A percentile compares a stretch with the other conserved stretches of the same genome.
These are phyloP conservation scores for Notarius lentiginosus DNA, from an alignment of 2,113 vertebrate species.

Conservation along the genomic window DNA sequence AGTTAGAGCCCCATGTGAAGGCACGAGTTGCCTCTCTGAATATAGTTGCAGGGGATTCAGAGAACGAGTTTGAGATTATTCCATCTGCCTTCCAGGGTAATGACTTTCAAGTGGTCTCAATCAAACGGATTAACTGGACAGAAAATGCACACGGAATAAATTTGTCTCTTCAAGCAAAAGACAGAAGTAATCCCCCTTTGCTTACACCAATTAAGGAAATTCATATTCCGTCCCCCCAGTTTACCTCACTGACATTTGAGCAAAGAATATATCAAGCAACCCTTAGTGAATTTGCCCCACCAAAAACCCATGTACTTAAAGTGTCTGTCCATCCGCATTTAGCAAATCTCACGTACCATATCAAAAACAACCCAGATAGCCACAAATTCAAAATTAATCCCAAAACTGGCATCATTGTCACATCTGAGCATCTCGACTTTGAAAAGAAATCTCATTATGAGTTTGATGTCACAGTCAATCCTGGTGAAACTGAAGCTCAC, in stretches of 20 bases:
- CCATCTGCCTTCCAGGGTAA: slow-evolving; percentile 73
- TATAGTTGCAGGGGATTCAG: slow-evolving; percentile 83
- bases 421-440: slow-evolving; percentile 77
- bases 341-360: slow-evolving; percentile 77
- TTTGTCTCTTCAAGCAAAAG: slow-evolving; percentile 87
- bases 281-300: slow-evolving; percentile 87
- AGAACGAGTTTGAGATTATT: slow-evolving; percentile 81
- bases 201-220: slow-evolving; percentile 75
- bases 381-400: slow-evolving; percentile 81
- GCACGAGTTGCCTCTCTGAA: slow-evolving; percentile 73
- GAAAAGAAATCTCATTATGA: slow-evolving; percentile 78
- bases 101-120: slow-evolving; percentile 84
- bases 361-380: slow-evolving; percentile 76
- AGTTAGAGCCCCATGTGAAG: slow-evolving; percentile 73
- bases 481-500: slow-evolving; percentile 70
- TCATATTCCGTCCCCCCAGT: slow-evolving; percentile 77
- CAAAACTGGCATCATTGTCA: slow-evolving; percentile 85
- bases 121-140: slow-evolving; percentile 83
- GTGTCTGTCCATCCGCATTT: slow-evolving; percentile 70
- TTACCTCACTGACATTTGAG: slow-evolving; percentile 76
- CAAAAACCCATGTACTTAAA: slow-evolving; percentile 79
- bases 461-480: slow-evolving; percentile 78
- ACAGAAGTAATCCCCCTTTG: slow-evolving; percentile 73
- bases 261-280: slow-evolving; percentile 78
- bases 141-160: slow-evolving; percentile 83